These are phyloP conservation scores for Phylloscopus whistleri DNA, from an alignment of 2,113 vertebrate species.

Conservation along the genomic window DNA sequence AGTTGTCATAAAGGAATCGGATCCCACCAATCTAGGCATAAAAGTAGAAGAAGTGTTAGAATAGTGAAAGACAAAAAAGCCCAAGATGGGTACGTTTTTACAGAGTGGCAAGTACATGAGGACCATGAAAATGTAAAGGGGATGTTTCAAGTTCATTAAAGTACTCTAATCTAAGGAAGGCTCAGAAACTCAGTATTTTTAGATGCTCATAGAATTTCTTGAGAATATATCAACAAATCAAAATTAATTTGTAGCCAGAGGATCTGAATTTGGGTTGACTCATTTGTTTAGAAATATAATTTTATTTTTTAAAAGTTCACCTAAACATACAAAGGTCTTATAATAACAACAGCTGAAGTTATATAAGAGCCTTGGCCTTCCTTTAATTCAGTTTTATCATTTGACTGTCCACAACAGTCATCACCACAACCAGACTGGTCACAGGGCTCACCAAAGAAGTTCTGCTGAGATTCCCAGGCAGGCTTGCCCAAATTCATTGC, in stretches of 20 bases:
- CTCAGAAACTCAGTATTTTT: neutral
- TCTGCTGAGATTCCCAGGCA: neutral
- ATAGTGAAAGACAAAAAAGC: neutral
- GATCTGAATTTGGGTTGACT: neutral
- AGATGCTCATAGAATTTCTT: neutral
- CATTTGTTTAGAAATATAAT: neutral
- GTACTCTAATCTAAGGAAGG: neutral
- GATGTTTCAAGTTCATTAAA: neutral
- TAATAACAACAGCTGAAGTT: neutral
- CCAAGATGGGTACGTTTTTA: neutral
- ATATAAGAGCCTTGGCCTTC: neutral
- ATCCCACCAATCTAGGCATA: conserved; percentile 89
- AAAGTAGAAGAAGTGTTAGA: conserved; percentile 19
- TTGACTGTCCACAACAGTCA: neutral
- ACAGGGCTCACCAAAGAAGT: neutral
- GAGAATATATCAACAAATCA: neutral
- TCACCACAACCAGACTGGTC: neutral
- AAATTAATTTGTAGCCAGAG: neutral
- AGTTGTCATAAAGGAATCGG: conserved; percentile 96
- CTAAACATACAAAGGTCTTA: neutral
- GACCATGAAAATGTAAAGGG: neutral
- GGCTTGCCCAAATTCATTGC: neutral
- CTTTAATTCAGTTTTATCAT: neutral
- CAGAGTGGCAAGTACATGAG: neutral
- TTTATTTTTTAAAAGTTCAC: neutral